These are phyloP conservation scores for Apotomis capreana DNA, from an alignment of 2,888 invertebrate genomes.

Conservation along the genomic window DNA sequence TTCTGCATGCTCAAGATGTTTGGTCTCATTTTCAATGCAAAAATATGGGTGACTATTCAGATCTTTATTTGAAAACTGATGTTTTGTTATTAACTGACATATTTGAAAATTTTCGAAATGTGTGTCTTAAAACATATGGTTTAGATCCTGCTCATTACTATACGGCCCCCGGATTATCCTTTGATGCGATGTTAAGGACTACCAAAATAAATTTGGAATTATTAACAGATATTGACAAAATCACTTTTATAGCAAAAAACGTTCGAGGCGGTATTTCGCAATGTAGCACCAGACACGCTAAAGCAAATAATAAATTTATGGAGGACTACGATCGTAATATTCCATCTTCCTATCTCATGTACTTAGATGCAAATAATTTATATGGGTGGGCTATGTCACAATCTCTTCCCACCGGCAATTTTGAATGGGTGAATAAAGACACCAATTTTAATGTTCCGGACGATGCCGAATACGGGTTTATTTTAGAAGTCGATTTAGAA, in stretches of 20 bases:
- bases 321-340: slow-evolving; percentile 7
- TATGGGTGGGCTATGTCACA: slow-evolving; percentile 1
- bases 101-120: slow-evolving; percentile 41
- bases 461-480: slow-evolving; percentile 28
- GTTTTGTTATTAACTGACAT: slow-evolving; percentile 27
- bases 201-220: no score
- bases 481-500: slow-evolving; percentile 41
- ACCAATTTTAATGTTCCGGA: slow-evolving; percentile 13
- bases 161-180: no score
- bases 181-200: no score
- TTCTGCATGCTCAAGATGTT: slow-evolving; percentile 12
- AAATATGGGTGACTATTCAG: slow-evolving; percentile 36
- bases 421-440: slow-evolving; percentile 1
- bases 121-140: slow-evolving; percentile 11
- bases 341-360: background rate
- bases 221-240: background rate
- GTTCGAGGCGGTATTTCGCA: background rate
- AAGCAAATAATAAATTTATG: slow-evolving; percentile 10
- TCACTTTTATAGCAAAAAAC: background rate
- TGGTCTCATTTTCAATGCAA: slow-evolving; percentile 36
- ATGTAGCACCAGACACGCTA: slow-evolving; percentile 1
- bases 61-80: slow-evolving; percentile 25
- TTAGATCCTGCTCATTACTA: no score
- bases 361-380: slow-evolving; percentile 5
- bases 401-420: no score